Percentiles rank a stretch among this genome's conserved stretches.
Conservation (phyloP, 2,113 vertebrate genomes). For the Salvelinus fontinalis region DNA sequence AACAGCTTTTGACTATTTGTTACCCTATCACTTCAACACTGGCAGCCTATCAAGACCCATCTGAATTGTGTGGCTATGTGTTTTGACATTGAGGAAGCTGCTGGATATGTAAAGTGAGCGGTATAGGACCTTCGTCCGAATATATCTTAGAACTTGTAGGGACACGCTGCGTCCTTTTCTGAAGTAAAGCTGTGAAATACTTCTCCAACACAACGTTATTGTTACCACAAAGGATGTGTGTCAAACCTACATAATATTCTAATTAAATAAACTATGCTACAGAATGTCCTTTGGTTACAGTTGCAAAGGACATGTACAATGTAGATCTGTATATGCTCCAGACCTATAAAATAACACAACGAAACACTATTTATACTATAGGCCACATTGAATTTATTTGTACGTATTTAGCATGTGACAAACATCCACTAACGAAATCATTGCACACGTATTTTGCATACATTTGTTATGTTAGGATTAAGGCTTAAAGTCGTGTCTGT, state of each 20-base stretch:
- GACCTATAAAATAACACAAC: background rate
- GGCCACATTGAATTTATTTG: slow-evolving; percentile 22
- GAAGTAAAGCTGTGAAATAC: background rate
- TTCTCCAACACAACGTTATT: slow-evolving; percentile 13
- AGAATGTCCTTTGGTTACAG: background rate
- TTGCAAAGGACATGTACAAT: background rate
- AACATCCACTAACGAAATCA: too few relatives aligned
- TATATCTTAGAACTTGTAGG: background rate
- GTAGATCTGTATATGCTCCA: background rate
- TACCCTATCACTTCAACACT: too few relatives aligned
- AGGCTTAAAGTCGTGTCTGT: too few relatives aligned
- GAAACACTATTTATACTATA: background rate
- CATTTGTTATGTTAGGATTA: too few relatives aligned
- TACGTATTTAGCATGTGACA: background rate
- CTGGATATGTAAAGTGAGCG: background rate
- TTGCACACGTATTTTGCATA: too few relatives aligned
- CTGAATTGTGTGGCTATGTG: background rate
- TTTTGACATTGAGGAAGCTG: background rate
- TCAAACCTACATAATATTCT: background rate
- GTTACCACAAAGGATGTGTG: slow-evolving; percentile 10
- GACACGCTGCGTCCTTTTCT: slow-evolving; percentile 6
- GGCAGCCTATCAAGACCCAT: too few relatives aligned
- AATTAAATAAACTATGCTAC: background rate
- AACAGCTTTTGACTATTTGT: too few relatives aligned
- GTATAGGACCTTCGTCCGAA: too few relatives aligned